These are phyloP conservation scores for Nephila pilipes DNA, from an alignment of 1,140 invertebrate species.

Conservation along the genomic window DNA sequence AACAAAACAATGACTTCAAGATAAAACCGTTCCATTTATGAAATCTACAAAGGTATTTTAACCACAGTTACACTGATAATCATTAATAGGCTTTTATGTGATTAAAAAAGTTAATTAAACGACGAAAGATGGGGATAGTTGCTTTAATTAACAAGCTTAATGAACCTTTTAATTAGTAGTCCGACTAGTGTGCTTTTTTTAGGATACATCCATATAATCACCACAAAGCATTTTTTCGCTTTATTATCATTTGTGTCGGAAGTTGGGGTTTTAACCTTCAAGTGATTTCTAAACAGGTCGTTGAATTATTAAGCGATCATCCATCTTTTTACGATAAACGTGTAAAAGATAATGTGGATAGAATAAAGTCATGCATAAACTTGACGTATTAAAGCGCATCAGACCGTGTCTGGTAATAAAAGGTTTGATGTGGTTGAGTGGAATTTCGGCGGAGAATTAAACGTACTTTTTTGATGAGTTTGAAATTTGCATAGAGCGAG, in stretches of 20 bases:
- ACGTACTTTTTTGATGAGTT: no score
- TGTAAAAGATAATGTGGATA: slow-evolving; percentile 2
- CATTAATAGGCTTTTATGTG: slow-evolving; percentile 23
- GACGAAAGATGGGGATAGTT: background rate
- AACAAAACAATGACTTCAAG: slow-evolving; percentile 10
- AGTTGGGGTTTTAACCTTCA: slow-evolving; percentile 30
- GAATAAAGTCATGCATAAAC: background rate
- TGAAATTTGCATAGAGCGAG: no score
- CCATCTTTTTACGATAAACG: background rate
- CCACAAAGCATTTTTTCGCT: background rate
- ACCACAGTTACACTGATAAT: background rate
- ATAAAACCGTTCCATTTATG: background rate
- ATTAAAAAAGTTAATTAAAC: slow-evolving; percentile 60
- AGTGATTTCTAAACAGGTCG: slow-evolving; percentile 15
- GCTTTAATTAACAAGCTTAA: slow-evolving; percentile 50
- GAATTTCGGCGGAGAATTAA: no score
- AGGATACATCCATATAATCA: background rate
- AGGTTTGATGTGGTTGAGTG: no score
- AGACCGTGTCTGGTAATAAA: no score
- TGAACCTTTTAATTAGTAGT: slow-evolving; percentile 42
- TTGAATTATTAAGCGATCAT: slow-evolving; percentile 12
- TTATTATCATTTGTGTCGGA: background rate
- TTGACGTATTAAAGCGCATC: no score
- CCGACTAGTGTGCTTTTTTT: slow-evolving; percentile 10
- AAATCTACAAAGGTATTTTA: background rate